Conservation (phyloP, 2,888 invertebrate genomes). For the Eustalomyia histrio region DNA sequence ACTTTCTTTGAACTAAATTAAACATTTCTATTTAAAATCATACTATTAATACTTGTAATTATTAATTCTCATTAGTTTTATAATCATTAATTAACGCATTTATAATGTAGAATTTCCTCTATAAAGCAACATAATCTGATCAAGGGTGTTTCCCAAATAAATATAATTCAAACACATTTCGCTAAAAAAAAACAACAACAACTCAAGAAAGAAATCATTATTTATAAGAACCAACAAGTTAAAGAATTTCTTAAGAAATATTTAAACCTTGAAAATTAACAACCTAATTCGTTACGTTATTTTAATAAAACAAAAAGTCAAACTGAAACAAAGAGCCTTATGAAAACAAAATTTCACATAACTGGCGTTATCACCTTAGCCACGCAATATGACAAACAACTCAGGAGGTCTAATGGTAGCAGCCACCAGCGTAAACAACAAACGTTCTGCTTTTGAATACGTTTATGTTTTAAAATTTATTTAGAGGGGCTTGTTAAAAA, state of each 20-base stretch:
- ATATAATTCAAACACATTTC: constrained; percentile 5
- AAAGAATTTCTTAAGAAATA: constrained; percentile 8
- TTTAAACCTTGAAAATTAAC: constrained; percentile 12
- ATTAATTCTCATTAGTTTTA: background rate
- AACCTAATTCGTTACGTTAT: constrained; percentile 20
- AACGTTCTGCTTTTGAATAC: background rate
- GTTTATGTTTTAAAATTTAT: background rate
- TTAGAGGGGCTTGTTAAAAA: constrained; percentile 23
- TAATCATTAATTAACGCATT: constrained; percentile 2
- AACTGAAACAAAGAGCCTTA: background rate
- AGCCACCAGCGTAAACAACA: no score
- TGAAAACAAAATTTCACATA: background rate
- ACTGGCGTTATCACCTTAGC: constrained; percentile 71
- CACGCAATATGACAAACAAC: constrained; percentile 68
- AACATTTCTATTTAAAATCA: background rate
- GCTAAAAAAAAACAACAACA: background rate
- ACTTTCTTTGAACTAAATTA: no score
- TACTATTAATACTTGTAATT: background rate
- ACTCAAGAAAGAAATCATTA: constrained; percentile 3
- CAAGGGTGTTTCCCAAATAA: constrained; percentile 15
- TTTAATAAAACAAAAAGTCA: constrained; percentile 12
- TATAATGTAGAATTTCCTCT: constrained; percentile 13
- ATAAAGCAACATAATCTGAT: constrained; percentile 3
- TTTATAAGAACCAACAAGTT: constrained; percentile 16
- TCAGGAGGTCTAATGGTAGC: constrained; percentile 72